Evolutionary conservation across 2,888 invertebrate genomes (phyloP), one percentile per base, ranked within the genome.

Genomic region (Meiosimyza decipiens): DNA sequence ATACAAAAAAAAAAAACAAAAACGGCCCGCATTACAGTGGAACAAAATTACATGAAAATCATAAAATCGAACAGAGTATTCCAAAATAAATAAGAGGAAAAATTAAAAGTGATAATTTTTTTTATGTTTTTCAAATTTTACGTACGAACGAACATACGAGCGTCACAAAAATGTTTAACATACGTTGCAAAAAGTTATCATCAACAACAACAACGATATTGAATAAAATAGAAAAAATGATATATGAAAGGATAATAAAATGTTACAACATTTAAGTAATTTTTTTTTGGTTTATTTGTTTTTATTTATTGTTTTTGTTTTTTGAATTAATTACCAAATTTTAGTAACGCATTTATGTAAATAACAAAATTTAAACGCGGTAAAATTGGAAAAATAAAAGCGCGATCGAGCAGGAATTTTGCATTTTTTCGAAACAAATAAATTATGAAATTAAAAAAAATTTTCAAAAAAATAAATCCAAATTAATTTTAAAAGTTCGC

Each of bases 181-280:
- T 69, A 60, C 69, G 60, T 50, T 50, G 15, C 16, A n/a, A 33
- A 13, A 18, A 22, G 54, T 63, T 70, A 63, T 62, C 16, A 70
- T 62, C 18, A 70, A 63, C 51, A 52, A 63, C 70, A 70, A 54
- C 70, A 70, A 63, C 70, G 70, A 70, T 62, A 62, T 69, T 63
- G 52, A 47, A 49, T 55, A 70, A 70, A 52, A 70, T 15, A 55
- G 22, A 70, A 69, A 70, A 70, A 50, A 70, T 52, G 63, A 33
- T 63, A 70, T 70, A 70, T 28, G 49, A 54, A 70, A 49, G 54
- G 9, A 70, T 63, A 70, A 70, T 40, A 68, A 70, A 63, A 71
- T 63, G 68, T 74, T 72, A 81, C 81, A 82, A 81, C 81, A 81
- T 82, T 81, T 80, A 81, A 70, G 63, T 63, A 70, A 70, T 33